Conservation (phyloP, 2,113 vertebrate genomes). For the Phrynosoma blainvillii region DNA sequence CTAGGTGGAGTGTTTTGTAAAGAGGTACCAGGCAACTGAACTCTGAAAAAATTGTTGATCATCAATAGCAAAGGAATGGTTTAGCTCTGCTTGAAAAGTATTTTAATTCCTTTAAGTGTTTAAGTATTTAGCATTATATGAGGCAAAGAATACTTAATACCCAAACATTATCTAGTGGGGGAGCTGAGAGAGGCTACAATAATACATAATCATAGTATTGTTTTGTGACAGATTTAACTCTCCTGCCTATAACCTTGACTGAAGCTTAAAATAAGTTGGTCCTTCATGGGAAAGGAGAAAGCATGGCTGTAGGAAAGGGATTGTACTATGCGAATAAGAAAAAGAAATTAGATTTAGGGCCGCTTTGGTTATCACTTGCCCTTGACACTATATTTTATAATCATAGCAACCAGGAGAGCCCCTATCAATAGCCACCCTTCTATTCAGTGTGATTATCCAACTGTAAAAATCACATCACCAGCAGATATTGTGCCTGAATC, state of each 20-base stretch:
- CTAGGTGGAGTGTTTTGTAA: not conserved
- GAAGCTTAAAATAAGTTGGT: not conserved
- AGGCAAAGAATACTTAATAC: not conserved
- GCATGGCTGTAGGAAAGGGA: not conserved
- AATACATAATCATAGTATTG: not conserved
- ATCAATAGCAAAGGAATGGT: not conserved
- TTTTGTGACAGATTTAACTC: not conserved
- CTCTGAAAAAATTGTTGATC: slow-evolving; percentile 2
- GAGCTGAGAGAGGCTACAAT: not conserved
- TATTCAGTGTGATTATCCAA: slow-evolving; percentile 4
- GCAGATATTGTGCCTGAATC: slow-evolving; percentile 4
- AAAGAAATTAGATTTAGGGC: not conserved
- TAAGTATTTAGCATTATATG: not conserved
- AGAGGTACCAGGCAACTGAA: not conserved
- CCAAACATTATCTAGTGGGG: not conserved
- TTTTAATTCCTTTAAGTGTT: not conserved
- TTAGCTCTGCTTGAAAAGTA: not conserved
- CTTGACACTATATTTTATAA: not conserved
- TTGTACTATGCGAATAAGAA: not conserved
- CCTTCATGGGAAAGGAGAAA: not conserved
- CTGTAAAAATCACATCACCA: not conserved
- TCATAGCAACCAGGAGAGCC: not conserved
- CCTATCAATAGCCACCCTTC: not conserved
- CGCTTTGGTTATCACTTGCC: slow-evolving; percentile 16
- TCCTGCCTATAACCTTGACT: slow-evolving; percentile 15